Evolutionary conservation across 2,113 vertebrate genomes (phyloP).

Genomic region (Oplegnathus fasciatus): DNA sequence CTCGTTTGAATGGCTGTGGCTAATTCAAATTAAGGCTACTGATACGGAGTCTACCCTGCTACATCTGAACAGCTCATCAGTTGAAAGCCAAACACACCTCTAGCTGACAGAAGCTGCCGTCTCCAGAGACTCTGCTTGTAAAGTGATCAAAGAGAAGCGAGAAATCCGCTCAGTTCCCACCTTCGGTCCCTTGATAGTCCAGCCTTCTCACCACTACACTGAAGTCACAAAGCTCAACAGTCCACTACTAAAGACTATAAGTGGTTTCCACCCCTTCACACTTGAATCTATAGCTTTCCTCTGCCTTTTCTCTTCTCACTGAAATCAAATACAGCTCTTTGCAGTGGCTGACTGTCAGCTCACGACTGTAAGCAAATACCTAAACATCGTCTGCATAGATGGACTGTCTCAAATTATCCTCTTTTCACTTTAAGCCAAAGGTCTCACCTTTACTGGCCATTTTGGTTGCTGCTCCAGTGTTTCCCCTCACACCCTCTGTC

Average conservation of each 20-base stretch:
- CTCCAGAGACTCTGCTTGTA: constrained; percentile 21
- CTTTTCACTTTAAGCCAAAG: constrained; percentile 11
- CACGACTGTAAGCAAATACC: neutral
- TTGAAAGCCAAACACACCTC: constrained; percentile 32
- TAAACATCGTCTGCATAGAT: neutral
- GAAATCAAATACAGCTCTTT: constrained; percentile 21
- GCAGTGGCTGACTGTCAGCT: neutral
- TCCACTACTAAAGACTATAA: neutral
- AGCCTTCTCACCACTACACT: neutral
- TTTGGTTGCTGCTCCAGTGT: constrained; percentile 58
- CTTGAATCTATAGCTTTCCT: constrained; percentile 10
- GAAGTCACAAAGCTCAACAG: neutral
- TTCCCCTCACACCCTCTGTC: constrained; percentile 54
- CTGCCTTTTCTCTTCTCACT: neutral
- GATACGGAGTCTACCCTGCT: constrained; percentile 18
- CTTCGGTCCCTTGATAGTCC: constrained; percentile 3
- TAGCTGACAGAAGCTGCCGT: neutral
- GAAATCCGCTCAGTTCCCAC: constrained; percentile 3
- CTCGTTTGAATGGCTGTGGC: constrained; percentile 29
- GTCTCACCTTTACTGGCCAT: constrained; percentile 86
- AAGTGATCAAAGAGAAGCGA: constrained; percentile 21
- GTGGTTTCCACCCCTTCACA: neutral
- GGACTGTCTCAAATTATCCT: neutral
- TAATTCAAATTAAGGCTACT: constrained; percentile 30
- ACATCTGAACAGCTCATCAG: constrained; percentile 24